Evolutionary conservation across 2,113 vertebrate species (phyloP).

Genomic region (Laticauda colubrina): DNA sequence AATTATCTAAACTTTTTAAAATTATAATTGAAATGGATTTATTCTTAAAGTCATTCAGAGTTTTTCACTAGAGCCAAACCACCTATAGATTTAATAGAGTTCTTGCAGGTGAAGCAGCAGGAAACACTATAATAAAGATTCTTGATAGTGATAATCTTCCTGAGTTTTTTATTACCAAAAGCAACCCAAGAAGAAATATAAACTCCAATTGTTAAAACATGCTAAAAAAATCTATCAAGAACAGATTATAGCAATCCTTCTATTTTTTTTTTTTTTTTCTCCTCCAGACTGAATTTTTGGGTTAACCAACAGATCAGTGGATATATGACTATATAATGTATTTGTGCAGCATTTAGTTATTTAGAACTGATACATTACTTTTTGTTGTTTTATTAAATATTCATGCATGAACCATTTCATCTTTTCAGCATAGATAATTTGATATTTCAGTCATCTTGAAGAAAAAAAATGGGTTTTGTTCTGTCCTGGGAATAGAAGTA

Average conservation of each 20-base stretch:
- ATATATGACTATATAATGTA: constrained; percentile 22
- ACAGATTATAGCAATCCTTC: constrained; percentile 26
- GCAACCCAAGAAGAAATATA: constrained; percentile 30
- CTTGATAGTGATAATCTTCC: constrained; percentile 35
- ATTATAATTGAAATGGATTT: neutral
- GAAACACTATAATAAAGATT: constrained; percentile 12
- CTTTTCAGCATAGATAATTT: constrained; percentile 38
- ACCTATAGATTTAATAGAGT: neutral
- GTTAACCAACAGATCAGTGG: constrained; percentile 40
- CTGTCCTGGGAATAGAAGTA: too few relatives aligned
- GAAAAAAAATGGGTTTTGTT: constrained; percentile 1
- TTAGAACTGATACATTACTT: constrained; percentile 27
- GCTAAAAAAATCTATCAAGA: constrained; percentile 45
- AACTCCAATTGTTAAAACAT: constrained; percentile 42
- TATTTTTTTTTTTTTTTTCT: constrained; percentile 55
- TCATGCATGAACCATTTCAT: constrained; percentile 15
- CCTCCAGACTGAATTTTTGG: constrained; percentile 46
- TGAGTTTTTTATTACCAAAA: constrained; percentile 46
- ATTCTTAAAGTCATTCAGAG: neutral
- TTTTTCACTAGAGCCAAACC: neutral
- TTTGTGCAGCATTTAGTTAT: constrained; percentile 41
- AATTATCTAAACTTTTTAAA: neutral
- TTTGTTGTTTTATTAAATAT: constrained; percentile 34
- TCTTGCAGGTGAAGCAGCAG: neutral
- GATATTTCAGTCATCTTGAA: constrained; percentile 13